Percentiles rank a stretch among this genome's conserved stretches.
Conservation (phyloP, 2,888 invertebrate genomes). For the Pterostichus madidus region DNA sequence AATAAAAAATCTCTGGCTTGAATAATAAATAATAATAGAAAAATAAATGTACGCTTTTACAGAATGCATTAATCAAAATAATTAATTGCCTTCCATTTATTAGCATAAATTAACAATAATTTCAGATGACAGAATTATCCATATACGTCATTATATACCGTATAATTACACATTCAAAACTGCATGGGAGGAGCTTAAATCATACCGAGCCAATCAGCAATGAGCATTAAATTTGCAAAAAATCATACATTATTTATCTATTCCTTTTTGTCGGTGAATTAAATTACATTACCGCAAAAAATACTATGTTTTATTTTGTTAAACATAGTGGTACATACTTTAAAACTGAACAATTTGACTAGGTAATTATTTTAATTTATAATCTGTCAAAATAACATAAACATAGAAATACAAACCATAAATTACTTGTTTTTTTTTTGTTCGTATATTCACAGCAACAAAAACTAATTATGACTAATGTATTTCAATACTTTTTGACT, state of each 20-base stretch:
- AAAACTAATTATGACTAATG: too few species aligned
- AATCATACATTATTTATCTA: not conserved
- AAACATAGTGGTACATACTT: too few species aligned
- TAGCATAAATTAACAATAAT: constrained; percentile 65
- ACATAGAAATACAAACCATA: too few species aligned
- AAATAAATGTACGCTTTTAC: constrained; percentile 54
- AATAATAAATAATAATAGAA: constrained; percentile 30
- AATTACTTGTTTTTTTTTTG: too few species aligned
- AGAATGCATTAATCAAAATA: constrained; percentile 58
- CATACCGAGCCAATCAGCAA: not conserved
- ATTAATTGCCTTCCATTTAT: constrained; percentile 63
- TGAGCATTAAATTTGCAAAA: not conserved
- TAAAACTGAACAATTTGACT: too few species aligned
- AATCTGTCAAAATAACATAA: too few species aligned
- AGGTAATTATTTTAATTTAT: too few species aligned
- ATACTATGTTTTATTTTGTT: too few species aligned
- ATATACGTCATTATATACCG: constrained; percentile 26
- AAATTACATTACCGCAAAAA: not conserved
- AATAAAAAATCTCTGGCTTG: constrained; percentile 7
- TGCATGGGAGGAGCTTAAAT: not conserved
- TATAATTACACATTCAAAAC: not conserved
- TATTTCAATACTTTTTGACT: too few species aligned
- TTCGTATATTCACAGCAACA: too few species aligned
- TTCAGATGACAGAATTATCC: constrained; percentile 58
- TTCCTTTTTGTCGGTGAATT: not conserved